Evolutionary conservation across 1,140 invertebrate species (phyloP).

Genomic region (Thaumetopoea pityocampa): DNA sequence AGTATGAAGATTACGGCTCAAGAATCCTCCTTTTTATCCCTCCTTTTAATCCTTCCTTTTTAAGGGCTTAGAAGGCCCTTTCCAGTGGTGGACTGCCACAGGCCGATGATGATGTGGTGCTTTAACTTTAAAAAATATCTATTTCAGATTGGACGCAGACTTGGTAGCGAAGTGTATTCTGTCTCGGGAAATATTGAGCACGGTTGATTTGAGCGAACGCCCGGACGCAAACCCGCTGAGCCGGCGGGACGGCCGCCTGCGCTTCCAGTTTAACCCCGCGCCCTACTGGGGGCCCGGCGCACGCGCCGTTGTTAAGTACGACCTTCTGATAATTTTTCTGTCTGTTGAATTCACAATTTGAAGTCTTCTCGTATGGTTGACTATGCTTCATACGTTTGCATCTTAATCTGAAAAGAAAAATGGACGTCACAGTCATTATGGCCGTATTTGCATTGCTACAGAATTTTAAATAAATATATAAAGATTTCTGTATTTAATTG

Average conservation of each 20-base stretch:
- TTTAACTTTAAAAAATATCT: no score
- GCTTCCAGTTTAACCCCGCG: conserved; percentile 93
- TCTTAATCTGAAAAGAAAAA: no score
- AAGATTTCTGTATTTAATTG: not conserved
- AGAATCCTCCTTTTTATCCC: no score
- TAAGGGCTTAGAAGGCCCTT: no score
- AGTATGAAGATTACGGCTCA: no score
- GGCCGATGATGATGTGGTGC: no score
- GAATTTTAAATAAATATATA: not conserved
- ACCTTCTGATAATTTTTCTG: no score
- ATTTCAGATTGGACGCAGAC: conserved; percentile 72
- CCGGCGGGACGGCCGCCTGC: conserved; percentile 81
- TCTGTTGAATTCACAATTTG: conserved; percentile 29
- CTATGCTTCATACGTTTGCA: not conserved
- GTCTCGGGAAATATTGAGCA: conserved; percentile 53
- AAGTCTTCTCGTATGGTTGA: not conserved
- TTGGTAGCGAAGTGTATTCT: conserved; percentile 79
- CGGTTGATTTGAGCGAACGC: conserved; percentile 82
- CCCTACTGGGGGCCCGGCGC: conserved; percentile 93
- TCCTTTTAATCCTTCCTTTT: no score
- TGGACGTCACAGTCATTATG: no score
- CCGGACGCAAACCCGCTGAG: conserved; percentile 88
- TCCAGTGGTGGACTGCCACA: no score
- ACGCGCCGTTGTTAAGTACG: conserved; percentile 82
- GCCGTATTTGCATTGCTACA: no score